Evolutionary conservation across 2,888 invertebrate species (phyloP).

Genomic region (Pantelozetes paolii): DNA sequence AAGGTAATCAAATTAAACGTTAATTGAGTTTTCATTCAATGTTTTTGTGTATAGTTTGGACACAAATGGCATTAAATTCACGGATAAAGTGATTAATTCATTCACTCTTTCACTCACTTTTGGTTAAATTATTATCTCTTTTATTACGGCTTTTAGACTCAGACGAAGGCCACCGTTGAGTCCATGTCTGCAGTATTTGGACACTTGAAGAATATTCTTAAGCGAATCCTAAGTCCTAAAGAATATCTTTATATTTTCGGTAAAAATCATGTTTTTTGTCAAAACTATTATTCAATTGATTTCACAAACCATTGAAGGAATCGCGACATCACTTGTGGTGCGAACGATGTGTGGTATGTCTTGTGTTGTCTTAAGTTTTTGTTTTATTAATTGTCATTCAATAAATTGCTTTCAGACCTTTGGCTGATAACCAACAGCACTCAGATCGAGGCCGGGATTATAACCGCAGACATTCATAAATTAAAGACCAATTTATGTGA

Average conservation of each 20-base stretch:
- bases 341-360: conserved; percentile 73
- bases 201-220: conserved; percentile 39
- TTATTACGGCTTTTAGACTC: conserved; percentile 9
- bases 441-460: conserved; percentile 71
- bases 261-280: not conserved
- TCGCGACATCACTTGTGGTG: conserved; percentile 72
- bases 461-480: conserved; percentile 46
- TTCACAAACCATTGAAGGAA: conserved; percentile 50
- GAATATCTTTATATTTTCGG: conserved; percentile 41
- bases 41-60: not conserved
- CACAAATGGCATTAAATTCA: conserved; percentile 6
- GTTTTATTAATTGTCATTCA: no score
- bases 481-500: conserved; percentile 38
- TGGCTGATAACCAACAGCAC: conserved; percentile 97
- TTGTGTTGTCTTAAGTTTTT: no score
- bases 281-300: not conserved
- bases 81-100: not conserved
- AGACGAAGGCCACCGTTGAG: not conserved
- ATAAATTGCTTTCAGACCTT: conserved; percentile 58
- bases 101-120: not conserved
- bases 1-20: not conserved
- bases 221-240: conserved; percentile 25
- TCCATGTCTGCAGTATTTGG: conserved; percentile 22
- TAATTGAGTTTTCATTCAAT: not conserved
- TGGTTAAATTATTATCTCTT: no score